Evolutionary conservation across 2,888 invertebrate genomes (phyloP), one percentile per base, ranked within the genome.

Genomic region (Catocala nupta): DNA sequence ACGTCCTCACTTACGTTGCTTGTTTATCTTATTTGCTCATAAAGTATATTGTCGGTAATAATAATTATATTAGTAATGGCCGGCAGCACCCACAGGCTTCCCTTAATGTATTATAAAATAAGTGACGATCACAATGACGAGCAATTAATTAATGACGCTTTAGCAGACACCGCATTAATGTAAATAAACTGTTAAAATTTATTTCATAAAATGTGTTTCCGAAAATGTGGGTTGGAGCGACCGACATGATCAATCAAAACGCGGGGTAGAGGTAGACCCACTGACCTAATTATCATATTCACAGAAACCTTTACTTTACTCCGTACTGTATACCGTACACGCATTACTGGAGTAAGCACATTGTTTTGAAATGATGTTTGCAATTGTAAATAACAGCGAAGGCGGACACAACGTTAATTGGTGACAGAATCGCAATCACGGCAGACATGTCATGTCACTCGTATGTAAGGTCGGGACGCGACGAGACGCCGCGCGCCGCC

Each of bases 341-440:
- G 34, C n/a, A 13, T 43, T 56, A 48, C 55, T 63, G 39, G 58
- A 64, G 16, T 49, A 61, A 54, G 53, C 47, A 44, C 52, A 51
- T 50, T 58, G 59, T 58, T 65, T 7, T 3, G 54, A 66, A 52
- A 34, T 47, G 49, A 44, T 57, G 55, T 55, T 47, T 42, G 7
- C 50, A 44, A 63, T 59, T 61, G 34, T 73, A 59, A 57, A 63
- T 55, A 50, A 61, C 49, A 48, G 53, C 50, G 62, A 58, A 58
- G 56, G 53, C 60, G 55, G 45, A 62, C 62, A 55, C 51, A 50
- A 60, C 44, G 60, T 64, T 75, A 78, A 78, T 80, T 77, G 73
- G 65, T 75, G 70, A 65, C 49, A 65, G 56, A 65, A 70, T 75
- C 68, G 70, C 70, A 78, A 75, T 80, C 78, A 78, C 71, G 65